Conservation (phyloP, 2,888 invertebrate species). For the Eumerus sabulonum region DNA sequence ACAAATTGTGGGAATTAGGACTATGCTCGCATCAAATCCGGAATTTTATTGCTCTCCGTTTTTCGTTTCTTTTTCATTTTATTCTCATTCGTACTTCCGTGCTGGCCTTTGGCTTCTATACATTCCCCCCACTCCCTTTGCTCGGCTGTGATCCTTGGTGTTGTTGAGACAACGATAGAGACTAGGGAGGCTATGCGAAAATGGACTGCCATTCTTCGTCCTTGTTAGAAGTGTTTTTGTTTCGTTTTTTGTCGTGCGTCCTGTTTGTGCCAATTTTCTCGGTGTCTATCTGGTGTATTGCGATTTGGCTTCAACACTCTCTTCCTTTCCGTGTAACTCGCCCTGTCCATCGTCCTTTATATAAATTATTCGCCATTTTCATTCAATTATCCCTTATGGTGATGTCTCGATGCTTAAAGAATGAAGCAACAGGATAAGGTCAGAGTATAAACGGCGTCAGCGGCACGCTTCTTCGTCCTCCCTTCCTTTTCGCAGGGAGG, state of each 20-base stretch:
- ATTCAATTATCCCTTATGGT: conserved; percentile 65
- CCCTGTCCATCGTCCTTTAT: conserved; percentile 25
- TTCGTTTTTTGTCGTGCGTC: no score
- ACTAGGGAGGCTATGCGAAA: conserved; percentile 8
- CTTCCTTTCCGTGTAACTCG: conserved; percentile 26
- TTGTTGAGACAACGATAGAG: not conserved
- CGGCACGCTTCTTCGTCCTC: conserved; percentile 46
- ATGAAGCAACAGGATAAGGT: conserved; percentile 64
- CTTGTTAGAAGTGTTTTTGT: not conserved
- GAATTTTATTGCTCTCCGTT: conserved; percentile 61
- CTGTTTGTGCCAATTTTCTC: not conserved
- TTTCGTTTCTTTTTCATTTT: conserved; percentile 23
- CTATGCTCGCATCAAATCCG: conserved; percentile 63
- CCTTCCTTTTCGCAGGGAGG: not conserved
- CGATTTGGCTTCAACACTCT: conserved; percentile 30
- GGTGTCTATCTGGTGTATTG: conserved; percentile 17
- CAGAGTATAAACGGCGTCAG: conserved; percentile 31
- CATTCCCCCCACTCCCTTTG: no score
- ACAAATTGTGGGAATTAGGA: conserved; percentile 67
- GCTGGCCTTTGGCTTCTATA: no score
- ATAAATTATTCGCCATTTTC: conserved; percentile 65
- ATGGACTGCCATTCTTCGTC: conserved; percentile 9
- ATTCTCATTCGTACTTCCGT: not conserved
- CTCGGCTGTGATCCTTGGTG: no score
- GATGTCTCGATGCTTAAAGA: conserved; percentile 12